phyloP scores from a whole-genome alignment of 1,140 invertebrate species.

The Nymphalis io region DNA sequence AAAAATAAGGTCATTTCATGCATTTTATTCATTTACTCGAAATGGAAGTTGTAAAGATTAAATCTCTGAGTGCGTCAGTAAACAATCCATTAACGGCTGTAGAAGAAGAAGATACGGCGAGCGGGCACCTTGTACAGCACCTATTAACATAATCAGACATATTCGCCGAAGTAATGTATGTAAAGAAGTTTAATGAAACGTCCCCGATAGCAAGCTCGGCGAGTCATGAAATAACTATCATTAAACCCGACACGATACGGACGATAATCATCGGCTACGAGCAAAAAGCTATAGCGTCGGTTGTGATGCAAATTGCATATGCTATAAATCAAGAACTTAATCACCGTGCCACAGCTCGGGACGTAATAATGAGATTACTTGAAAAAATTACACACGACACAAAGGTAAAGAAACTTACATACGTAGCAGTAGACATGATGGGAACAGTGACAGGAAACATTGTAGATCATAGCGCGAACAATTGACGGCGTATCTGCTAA shows the following conservation, averaged over 20 bases:
- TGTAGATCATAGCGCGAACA: slow-evolving; percentile 37
- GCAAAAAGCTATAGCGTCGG: slow-evolving; percentile 73
- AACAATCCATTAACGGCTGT: slow-evolving; percentile 71
- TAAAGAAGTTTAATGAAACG: slow-evolving; percentile 77
- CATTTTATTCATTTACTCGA: slow-evolving; percentile 14
- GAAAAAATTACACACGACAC: slow-evolving; percentile 68
- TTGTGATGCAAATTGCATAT: slow-evolving; percentile 76
- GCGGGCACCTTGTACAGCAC: slow-evolving; percentile 55
- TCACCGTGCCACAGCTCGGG: slow-evolving; percentile 63
- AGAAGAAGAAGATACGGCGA: slow-evolving; percentile 60
- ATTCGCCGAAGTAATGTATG: slow-evolving; percentile 77
- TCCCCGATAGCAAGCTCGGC: slow-evolving; percentile 70
- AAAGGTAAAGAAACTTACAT: slow-evolving; percentile 34
- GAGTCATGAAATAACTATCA: slow-evolving; percentile 78
- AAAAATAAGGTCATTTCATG: not conserved
- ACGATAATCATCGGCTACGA: slow-evolving; percentile 74
- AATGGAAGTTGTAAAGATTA: slow-evolving; percentile 40
- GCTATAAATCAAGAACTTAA: slow-evolving; percentile 79
- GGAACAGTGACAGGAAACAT: slow-evolving; percentile 44
- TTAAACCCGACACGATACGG: slow-evolving; percentile 77
- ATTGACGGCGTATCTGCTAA: slow-evolving; percentile 28
- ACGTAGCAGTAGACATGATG: slow-evolving; percentile 35
- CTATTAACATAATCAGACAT: slow-evolving; percentile 77
- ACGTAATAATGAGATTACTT: slow-evolving; percentile 77
- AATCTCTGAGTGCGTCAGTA: slow-evolving; percentile 47